A percentile compares a stretch with the other conserved stretches of the same genome.
phyloP scores from a whole-genome alignment of 2,113 vertebrate genomes.

The Campylomormyrus numenius region DNA sequence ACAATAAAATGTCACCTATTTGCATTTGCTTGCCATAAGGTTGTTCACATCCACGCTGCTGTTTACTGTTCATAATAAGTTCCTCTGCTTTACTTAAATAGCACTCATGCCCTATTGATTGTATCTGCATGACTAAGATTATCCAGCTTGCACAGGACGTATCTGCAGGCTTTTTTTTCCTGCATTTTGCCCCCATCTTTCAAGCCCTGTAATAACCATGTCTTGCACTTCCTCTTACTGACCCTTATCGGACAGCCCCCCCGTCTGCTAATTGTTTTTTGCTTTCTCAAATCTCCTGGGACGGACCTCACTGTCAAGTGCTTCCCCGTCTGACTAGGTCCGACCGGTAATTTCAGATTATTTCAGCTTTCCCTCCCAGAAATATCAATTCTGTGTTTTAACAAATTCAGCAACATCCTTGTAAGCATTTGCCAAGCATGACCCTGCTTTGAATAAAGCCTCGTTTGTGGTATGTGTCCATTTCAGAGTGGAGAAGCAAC shows the following conservation, averaged over 20 bases:
- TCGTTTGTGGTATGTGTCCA: background rate
- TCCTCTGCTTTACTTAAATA: constrained; percentile 16
- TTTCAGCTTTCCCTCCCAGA: constrained; percentile 39
- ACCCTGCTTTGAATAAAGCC: background rate
- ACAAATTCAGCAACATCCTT: constrained; percentile 37
- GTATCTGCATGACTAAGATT: constrained; percentile 35
- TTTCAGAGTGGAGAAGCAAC: background rate
- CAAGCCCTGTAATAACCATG: constrained; percentile 10
- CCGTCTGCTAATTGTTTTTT: constrained; percentile 30
- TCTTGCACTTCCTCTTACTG: background rate
- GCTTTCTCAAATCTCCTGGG: constrained; percentile 35
- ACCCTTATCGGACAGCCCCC: constrained; percentile 13
- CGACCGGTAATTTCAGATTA: constrained; percentile 50
- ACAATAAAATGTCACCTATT: constrained; percentile 45
- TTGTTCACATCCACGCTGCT: constrained; percentile 23
- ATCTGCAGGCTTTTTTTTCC: constrained; percentile 30
- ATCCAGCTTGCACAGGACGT: constrained; percentile 38
- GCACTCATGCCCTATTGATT: constrained; percentile 43
- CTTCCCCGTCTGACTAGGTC: constrained; percentile 41
- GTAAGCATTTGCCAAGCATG: background rate
- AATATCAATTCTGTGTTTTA: constrained; percentile 44
- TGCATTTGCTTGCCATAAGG: constrained; percentile 47
- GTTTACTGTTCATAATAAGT: constrained; percentile 14
- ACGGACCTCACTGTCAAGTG: constrained; percentile 42
- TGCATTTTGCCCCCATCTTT: constrained; percentile 14